Evolutionary conservation across 1,140 invertebrate species (phyloP).

Genomic region (Vollenhovia emeryi): DNA sequence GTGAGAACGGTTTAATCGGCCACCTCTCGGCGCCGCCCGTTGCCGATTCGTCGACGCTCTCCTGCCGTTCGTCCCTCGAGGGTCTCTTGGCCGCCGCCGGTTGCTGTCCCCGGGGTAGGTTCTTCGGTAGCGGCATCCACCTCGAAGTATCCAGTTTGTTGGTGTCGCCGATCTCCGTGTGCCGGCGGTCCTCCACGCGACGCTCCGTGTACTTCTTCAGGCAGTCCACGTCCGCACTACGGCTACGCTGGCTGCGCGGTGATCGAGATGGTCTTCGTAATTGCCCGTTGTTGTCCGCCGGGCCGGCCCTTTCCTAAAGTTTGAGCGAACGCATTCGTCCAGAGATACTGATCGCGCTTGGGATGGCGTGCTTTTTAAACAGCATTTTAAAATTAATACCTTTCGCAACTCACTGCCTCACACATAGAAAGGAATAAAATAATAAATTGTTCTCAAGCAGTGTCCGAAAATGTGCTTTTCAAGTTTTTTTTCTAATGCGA

Average conservation of each 20-base stretch:
- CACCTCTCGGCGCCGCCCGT: constrained; percentile 40
- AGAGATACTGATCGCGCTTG: neutral
- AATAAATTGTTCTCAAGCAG: neutral
- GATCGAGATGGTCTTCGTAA: constrained; percentile 77
- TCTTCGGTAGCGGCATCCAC: constrained; percentile 73
- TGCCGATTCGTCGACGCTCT: constrained; percentile 15
- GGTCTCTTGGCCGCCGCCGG: constrained; percentile 55
- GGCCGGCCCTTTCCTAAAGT: constrained; percentile 76
- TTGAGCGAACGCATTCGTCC: neutral
- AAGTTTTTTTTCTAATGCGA: neutral
- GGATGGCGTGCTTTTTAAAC: neutral
- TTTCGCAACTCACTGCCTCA: neutral
- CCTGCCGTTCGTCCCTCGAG: constrained; percentile 28
- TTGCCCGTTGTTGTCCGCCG: constrained; percentile 74
- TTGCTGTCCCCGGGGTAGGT: constrained; percentile 20
- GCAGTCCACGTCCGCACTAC: constrained; percentile 80
- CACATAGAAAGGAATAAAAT: neutral
- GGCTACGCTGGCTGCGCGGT: constrained; percentile 79
- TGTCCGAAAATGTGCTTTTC: neutral
- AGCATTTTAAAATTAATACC: neutral
- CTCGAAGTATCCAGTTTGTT: constrained; percentile 61
- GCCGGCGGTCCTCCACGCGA: constrained; percentile 76
- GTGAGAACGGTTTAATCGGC: neutral
- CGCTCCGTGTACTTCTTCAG: constrained; percentile 78
- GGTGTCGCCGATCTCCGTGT: constrained; percentile 75